Evolutionary conservation across 2,113 vertebrate genomes (phyloP).

Genomic region (Mustela nigripes): DNA sequence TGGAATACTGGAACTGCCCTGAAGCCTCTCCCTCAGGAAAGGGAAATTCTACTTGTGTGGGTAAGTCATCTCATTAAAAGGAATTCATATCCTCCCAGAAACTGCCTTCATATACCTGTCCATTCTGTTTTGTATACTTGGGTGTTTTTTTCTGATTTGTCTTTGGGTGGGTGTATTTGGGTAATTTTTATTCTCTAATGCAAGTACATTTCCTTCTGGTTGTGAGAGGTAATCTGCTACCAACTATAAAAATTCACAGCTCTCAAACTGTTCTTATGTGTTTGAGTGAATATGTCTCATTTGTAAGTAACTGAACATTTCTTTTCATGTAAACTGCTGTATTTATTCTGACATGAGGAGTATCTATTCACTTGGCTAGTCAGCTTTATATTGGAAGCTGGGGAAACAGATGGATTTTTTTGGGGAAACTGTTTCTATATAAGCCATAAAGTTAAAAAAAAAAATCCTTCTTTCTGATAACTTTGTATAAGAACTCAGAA

Average conservation of each 20-base stretch:
- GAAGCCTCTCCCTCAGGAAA: slow-evolving; percentile 70
- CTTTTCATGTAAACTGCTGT: neutral
- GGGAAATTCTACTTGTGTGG: slow-evolving; percentile 87
- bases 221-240: neutral
- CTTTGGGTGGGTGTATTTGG: neutral
- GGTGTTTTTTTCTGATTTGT: neutral
- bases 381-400: neutral
- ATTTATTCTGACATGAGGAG: neutral
- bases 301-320: neutral
- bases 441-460: slow-evolving; percentile 28
- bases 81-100: neutral
- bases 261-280: neutral
- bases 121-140: neutral
- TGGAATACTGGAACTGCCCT: slow-evolving; percentile 82
- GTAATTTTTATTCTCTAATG: neutral
- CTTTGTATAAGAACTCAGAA: neutral
- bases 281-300: neutral
- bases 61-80: slow-evolving; percentile 87
- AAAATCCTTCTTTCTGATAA: neutral
- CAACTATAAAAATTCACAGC: neutral
- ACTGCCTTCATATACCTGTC: neutral
- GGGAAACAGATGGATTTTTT: neutral
- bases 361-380: neutral
- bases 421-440: neutral
- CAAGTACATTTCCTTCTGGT: neutral